Base-by-base conservation (phyloP, 2,888 invertebrate genomes). In the Cheilosia variabilis region DNA sequence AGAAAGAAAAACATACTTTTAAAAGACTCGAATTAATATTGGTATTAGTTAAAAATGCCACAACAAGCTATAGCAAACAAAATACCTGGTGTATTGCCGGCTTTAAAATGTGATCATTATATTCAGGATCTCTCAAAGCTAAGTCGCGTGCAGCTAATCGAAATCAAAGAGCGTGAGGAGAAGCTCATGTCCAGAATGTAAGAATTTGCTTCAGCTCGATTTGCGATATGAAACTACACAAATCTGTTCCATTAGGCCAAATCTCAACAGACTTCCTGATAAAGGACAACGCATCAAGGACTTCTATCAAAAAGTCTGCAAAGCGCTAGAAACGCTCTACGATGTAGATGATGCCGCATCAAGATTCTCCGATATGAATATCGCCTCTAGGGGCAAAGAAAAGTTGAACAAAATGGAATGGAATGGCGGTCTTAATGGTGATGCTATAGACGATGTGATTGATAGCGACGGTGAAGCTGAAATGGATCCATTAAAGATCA, bases 401-500 rank as follows among this genome's bases (percentile, higher is more conserved):
- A 87, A 88, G 1, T 82, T 92, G 0, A 90, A 89, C 24, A 89
- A 90, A 66, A 81, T 92, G 34, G 92, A 92, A 87, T 92, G 92
- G 92, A 88, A 88, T 68, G 89, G 90, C 0, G 88, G 87, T 7
- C 24, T 88, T 1, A 88, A 87, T 63, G 60, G 31, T 0, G 55
- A 76, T 22, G 31, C 55, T 6, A 58, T 55, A 15, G 88, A 76
- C 0, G 91, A 90, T 69, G 87, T 91, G 10, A 71, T 92, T 2
- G 91, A 92, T 63, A 92, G 92, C 60, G 92, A 92, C 81, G 92
- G 92, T 78, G 92, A 92, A 50, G 87, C 84, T 52, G 91, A 91
- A 78, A 88, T 89, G 78, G 90, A 92, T 88, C 92, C 92, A 0
- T 75, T 92, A 6, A 90, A 90, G 60, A 88, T 92, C 5, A 89